Conservation (phyloP, 1,140 invertebrate genomes). For the Fopius arisanus region DNA sequence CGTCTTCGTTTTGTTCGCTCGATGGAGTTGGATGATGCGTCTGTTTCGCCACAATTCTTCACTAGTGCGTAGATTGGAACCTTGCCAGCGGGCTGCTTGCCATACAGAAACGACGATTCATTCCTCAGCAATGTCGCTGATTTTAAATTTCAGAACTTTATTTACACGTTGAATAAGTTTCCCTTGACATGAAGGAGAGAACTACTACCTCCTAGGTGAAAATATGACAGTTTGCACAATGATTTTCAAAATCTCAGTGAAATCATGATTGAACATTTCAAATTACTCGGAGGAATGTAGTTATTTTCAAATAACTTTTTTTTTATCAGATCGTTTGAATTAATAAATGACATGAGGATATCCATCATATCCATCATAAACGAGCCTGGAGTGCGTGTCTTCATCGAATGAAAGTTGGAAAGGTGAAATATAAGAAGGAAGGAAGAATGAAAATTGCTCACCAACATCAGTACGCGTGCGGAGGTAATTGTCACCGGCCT, state of each 20-base stretch:
- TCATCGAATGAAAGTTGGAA: neutral
- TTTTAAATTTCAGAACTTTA: neutral
- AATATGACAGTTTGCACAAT: no score
- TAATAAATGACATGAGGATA: no score
- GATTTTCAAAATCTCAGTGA: no score
- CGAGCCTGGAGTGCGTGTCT: neutral
- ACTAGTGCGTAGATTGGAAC: constrained; percentile 72
- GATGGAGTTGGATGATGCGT: neutral
- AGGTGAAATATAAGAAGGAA: neutral
- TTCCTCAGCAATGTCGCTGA: constrained; percentile 64
- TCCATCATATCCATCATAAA: no score
- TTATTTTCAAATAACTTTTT: no score
- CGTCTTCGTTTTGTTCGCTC: constrained; percentile 13
- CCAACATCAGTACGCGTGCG: constrained; percentile 66
- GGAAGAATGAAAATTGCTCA: constrained; percentile 37
- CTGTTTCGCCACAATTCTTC: constrained; percentile 50
- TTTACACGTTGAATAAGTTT: neutral
- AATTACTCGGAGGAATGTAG: no score
- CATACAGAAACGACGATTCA: constrained; percentile 69
- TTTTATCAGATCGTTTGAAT: no score
- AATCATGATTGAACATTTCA: no score
- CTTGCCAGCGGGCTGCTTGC: constrained; percentile 65
- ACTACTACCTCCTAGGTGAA: no score
- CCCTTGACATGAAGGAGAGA: no score
- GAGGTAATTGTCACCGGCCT: constrained; percentile 63